A percentile compares a stretch with the other conserved stretches of the same genome.
Evolutionary conservation across 2,113 vertebrate species (phyloP).

Genomic region (Microcebus tavaratra): DNA sequence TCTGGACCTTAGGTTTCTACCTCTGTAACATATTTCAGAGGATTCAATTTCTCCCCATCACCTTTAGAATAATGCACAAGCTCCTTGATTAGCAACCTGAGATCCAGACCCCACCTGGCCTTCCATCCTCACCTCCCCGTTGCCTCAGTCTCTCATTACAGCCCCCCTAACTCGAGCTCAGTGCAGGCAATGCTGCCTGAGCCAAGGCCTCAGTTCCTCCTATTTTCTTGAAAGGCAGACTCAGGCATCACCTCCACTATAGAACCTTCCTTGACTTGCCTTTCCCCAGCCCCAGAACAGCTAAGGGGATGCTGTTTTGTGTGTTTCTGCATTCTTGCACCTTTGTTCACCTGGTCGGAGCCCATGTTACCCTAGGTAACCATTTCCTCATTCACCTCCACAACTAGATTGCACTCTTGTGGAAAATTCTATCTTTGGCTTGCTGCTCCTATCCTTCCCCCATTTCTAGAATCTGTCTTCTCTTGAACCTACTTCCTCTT

Average conservation of each 20-base stretch:
- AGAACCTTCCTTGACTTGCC: neutral
- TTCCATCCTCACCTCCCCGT: accelerated
- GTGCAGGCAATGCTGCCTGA: neutral
- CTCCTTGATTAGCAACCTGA: neutral
- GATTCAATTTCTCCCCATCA: neutral
- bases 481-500: neutral
- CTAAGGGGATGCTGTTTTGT: neutral
- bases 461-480: neutral
- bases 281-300: neutral
- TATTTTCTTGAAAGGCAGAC: neutral
- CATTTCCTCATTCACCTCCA: neutral
- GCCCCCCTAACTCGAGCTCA: neutral
- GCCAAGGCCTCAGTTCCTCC: neutral
- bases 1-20: neutral
- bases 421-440: neutral
- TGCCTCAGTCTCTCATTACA: neutral
- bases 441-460: neutral
- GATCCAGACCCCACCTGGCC: accelerated
- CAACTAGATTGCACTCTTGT: neutral
- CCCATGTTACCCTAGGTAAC: neutral
- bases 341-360: neutral
- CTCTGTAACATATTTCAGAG: neutral
- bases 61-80: neutral
- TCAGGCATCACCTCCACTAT: neutral
- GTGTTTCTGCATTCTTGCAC: neutral